Percentiles rank a stretch among this genome's conserved stretches.
These are phyloP conservation scores for Pantala flavescens DNA, from an alignment of 1,140 invertebrate genomes.

Conservation along the genomic window DNA sequence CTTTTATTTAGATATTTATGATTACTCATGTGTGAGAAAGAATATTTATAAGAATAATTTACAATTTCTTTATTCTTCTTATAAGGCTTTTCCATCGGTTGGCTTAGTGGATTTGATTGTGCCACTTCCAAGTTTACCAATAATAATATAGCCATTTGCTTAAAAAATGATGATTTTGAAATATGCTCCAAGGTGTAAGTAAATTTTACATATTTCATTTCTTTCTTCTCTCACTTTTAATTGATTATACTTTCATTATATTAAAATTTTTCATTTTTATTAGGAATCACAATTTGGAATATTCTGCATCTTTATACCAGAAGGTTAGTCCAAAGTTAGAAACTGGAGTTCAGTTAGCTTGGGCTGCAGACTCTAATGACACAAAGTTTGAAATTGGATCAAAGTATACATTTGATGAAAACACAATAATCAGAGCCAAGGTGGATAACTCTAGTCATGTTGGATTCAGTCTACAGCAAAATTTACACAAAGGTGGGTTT, in stretches of 20 bases:
- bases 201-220: neutral
- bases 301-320: slow-evolving; percentile 87
- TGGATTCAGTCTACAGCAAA: slow-evolving; percentile 89
- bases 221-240: neutral
- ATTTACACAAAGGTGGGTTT: slow-evolving; percentile 65
- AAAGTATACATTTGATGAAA: slow-evolving; percentile 76
- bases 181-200: slow-evolving; percentile 91
- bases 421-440: slow-evolving; percentile 79
- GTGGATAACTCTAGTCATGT: slow-evolving; percentile 91
- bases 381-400: slow-evolving; percentile 85
- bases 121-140: slow-evolving; percentile 79
- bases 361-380: slow-evolving; percentile 71
- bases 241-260: neutral
- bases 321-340: slow-evolving; percentile 77
- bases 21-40: no score
- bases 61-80: no score
- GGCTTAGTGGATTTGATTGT: slow-evolving; percentile 89
- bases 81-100: slow-evolving; percentile 39
- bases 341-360: slow-evolving; percentile 78
- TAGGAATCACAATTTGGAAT: slow-evolving; percentile 88
- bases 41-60: no score
- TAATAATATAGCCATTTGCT: slow-evolving; percentile 92
- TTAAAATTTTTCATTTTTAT: slow-evolving; percentile 18
- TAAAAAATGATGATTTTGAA: slow-evolving; percentile 77
- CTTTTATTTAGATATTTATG: no score